phyloP scores from a whole-genome alignment of 2,888 invertebrate genomes.

The Rhingia campestris region DNA sequence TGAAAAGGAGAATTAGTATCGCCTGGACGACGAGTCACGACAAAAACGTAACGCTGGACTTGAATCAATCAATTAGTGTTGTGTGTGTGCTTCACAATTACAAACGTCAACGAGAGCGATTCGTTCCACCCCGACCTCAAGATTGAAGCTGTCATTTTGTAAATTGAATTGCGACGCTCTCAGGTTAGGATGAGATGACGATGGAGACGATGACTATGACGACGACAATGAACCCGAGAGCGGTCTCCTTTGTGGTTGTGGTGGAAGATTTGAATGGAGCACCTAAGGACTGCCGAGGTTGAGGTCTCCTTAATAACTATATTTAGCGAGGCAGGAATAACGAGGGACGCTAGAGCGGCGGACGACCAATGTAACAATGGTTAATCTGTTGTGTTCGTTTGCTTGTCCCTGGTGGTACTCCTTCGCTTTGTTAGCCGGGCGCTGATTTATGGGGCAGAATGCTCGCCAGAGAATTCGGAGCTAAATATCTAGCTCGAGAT shows the following conservation, averaged over 20 bases:
- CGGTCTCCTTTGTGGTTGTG: constrained; percentile 62
- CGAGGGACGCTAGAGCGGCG: constrained; percentile 4
- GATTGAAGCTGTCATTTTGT: constrained; percentile 50
- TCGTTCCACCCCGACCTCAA: background rate
- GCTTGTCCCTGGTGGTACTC: constrained; percentile 59
- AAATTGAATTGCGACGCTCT: constrained; percentile 55
- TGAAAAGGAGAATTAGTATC: constrained; percentile 21
- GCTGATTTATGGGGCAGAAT: constrained; percentile 65
- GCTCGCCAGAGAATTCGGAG: constrained; percentile 20
- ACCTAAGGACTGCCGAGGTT: constrained; percentile 30
- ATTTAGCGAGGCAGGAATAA: constrained; percentile 43
- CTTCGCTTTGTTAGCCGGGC: constrained; percentile 50
- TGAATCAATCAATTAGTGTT: constrained; percentile 64
- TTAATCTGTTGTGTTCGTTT: constrained; percentile 56
- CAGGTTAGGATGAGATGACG: constrained; percentile 9
- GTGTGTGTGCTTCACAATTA: constrained; percentile 58
- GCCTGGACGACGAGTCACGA: background rate
- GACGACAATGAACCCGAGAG: constrained; percentile 59
- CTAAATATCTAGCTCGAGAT: constrained; percentile 45
- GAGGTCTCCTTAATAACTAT: constrained; percentile 64
- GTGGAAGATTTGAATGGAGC: constrained; percentile 56
- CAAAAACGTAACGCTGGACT: constrained; percentile 23
- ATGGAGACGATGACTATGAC: constrained; percentile 12
- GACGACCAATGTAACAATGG: constrained; percentile 43
- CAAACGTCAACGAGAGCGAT: constrained; percentile 23